phyloP scores from a whole-genome alignment of 2,888 invertebrate species.

The Ophion ventricosus region DNA sequence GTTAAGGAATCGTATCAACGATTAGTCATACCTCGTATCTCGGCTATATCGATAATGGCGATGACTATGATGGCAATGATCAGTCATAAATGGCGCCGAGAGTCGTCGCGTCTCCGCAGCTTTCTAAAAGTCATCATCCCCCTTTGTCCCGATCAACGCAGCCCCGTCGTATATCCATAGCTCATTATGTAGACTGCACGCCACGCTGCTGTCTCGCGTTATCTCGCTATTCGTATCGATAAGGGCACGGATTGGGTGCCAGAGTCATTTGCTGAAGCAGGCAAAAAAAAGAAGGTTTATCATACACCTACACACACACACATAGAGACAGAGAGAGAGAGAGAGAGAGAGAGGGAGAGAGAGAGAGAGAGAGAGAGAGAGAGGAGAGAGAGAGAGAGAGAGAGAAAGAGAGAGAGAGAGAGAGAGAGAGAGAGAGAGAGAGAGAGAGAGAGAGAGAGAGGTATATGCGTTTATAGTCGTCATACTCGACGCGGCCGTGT shows the following conservation, averaged over 20 bases:
- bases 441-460: no score
- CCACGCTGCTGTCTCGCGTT: conserved; percentile 13
- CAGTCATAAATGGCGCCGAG: conserved; percentile 47
- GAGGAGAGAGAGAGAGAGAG: no score
- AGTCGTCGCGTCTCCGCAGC: conserved; percentile 14
- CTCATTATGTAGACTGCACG: conserved; percentile 43
- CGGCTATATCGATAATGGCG: background rate
- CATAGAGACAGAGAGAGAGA: no score
- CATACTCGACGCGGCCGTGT: background rate
- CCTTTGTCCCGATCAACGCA: background rate
- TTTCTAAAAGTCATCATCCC: conserved; percentile 57
- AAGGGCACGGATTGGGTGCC: conserved; percentile 44
- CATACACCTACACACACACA: background rate
- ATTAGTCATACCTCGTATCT: conserved; percentile 34
- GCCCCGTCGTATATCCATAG: conserved; percentile 39
- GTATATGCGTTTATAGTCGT: no score
- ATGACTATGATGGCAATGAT: conserved; percentile 39
- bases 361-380: no score
- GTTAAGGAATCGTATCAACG: conserved; percentile 38
- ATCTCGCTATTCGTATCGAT: conserved; percentile 62
- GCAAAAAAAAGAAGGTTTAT: conserved; percentile 19
- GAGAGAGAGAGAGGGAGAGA: no score
- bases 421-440: no score
- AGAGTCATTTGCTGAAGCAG: conserved; percentile 43
- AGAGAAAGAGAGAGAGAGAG: no score